phyloP scores from a whole-genome alignment of 1,140 invertebrate genomes.

The Drosophila kohkoa region DNA sequence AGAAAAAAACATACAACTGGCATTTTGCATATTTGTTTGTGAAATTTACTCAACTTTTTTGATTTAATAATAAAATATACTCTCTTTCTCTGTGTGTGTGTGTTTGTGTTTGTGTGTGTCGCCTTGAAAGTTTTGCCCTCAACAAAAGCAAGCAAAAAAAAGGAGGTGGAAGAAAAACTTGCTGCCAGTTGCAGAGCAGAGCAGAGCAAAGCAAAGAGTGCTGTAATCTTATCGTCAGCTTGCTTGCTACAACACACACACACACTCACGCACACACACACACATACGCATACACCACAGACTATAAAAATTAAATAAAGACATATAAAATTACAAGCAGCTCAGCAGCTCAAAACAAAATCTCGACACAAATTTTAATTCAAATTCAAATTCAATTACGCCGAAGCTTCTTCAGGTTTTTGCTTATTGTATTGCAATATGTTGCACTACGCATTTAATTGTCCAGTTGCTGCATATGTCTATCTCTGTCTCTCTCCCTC shows the following conservation, averaged over 20 bases:
- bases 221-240: conserved; percentile 68
- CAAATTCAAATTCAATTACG: conserved; percentile 34
- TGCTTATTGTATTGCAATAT: conserved; percentile 27
- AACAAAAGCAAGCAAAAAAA: conserved; percentile 3
- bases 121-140: conserved; percentile 21
- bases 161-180: background rate
- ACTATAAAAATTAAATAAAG: conserved; percentile 66
- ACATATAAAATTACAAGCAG: conserved; percentile 57
- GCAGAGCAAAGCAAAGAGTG: conserved; percentile 34
- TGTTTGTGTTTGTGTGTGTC: conserved; percentile 4
- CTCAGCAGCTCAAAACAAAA: conserved; percentile 25
- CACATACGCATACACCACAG: background rate
- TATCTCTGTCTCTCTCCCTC: conserved; percentile 4
- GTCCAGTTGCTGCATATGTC: conserved; percentile 15
- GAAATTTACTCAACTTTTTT: conserved; percentile 79
- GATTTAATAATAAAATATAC: conserved; percentile 77
- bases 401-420: conserved; percentile 27
- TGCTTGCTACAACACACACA: conserved; percentile 41
- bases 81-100: background rate
- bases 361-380: conserved; percentile 28
- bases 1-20: conserved; percentile 39
- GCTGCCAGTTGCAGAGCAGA: conserved; percentile 32
- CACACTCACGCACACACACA: too few relatives aligned
- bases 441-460: conserved; percentile 37
- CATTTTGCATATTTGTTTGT: conserved; percentile 56